phyloP scores from a whole-genome alignment of 1,140 invertebrate species.

The Ptiloglossa arizonensis region DNA sequence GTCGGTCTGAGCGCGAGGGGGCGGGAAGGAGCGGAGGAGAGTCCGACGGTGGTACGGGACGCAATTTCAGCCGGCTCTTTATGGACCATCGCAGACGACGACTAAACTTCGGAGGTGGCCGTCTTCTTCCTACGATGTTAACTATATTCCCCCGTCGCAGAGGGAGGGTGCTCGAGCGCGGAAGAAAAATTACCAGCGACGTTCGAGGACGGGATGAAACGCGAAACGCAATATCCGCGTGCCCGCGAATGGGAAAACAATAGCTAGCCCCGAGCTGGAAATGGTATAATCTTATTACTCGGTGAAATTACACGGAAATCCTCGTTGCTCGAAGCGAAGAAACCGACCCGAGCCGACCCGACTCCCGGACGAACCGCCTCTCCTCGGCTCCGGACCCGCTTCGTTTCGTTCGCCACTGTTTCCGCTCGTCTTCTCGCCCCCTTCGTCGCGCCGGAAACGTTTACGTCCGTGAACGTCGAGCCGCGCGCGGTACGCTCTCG shows the following conservation, averaged over 20 bases:
- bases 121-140: slow-evolving; percentile 24
- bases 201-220: background rate
- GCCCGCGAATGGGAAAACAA: slow-evolving; percentile 35
- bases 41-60: slow-evolving; percentile 27
- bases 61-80: slow-evolving; percentile 56
- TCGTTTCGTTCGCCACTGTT: background rate
- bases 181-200: slow-evolving; percentile 16
- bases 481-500: background rate
- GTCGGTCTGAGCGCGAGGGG: background rate
- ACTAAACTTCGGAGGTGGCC: slow-evolving; percentile 48
- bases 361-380: background rate
- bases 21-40: slow-evolving; percentile 15
- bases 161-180: too few relatives aligned
- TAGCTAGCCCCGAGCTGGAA: slow-evolving; percentile 24
- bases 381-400: too few relatives aligned
- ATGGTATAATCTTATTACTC: slow-evolving; percentile 54
- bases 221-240: slow-evolving; percentile 13
- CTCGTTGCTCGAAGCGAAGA: slow-evolving; percentile 7
- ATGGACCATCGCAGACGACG: slow-evolving; percentile 56
- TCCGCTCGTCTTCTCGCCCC: background rate
- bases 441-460: slow-evolving; percentile 45
- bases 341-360: background rate
- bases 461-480: slow-evolving; percentile 33
- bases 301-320: slow-evolving; percentile 45
- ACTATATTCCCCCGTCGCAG: slow-evolving; percentile 14